Evolutionary conservation across 2,113 vertebrate species (phyloP), one percentile per base, ranked within the genome.

Genomic region (Neodontobutis hainanensis): DNA sequence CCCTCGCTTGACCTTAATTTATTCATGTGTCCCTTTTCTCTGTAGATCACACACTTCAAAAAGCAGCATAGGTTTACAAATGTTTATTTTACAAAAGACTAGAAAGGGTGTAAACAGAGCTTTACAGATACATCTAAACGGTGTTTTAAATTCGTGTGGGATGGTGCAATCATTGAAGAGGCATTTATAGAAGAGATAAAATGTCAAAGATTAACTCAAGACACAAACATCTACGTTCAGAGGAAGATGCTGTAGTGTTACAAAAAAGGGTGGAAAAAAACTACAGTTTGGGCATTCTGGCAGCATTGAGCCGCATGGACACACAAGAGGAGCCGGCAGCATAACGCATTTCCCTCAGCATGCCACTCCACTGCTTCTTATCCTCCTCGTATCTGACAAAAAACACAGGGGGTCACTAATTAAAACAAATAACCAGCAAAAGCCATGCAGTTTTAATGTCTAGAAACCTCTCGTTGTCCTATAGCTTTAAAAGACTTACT

Each of bases 321-420:
- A 96, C 92, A 51, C 96, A 98, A 66, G 97, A 96, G 70, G 97
- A 94, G 69, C 97, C 97, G 3, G 96, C 94, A 6, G 96, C 97
- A 0, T 99, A 99, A 58, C 95, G 94, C 84, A 99, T 97, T 90
- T 99, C 97, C 87, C 97, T 96, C 87, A 99, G 81, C 91, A 99
- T 97, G 27, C 97, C 97, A 27, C 92, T 88, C 97, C 97, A 99
- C 89, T 97, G 93, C 89, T 97, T 98, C 90, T 95, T 98, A 67
- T 96, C 96, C 0, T 96, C 96, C 76, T 99, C 97, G 49, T 95
- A 98, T 87, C 97, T 99, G 81, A 61, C n/a, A 3, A 42, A 34
- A 61, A 36, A 4, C 3, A 42, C 32, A 45, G 8, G 3, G 8
- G 19, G 59, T 77, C 19, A 65, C 32, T 36, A 2, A 0, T 19